Conservation (phyloP, 2,888 invertebrate species). For the Tubulanus polymorphus region DNA sequence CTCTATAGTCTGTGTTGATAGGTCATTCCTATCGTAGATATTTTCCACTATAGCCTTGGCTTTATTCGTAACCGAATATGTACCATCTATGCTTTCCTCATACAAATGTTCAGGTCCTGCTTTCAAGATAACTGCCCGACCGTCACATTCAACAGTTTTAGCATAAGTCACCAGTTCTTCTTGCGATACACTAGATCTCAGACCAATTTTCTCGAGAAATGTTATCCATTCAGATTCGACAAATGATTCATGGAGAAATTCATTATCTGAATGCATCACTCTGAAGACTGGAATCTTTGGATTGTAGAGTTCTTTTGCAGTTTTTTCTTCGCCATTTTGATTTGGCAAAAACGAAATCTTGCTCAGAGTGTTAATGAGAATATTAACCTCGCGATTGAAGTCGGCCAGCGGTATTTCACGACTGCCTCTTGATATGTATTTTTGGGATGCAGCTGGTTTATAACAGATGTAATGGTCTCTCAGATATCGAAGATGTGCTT, state of each 20-base stretch:
- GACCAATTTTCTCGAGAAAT: slow-evolving; percentile 16
- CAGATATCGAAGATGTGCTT: background rate
- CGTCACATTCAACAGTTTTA: slow-evolving; percentile 8
- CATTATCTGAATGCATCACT: slow-evolving; percentile 22
- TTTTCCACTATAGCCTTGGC: too few species aligned
- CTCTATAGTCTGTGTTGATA: background rate
- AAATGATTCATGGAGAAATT: slow-evolving; percentile 22
- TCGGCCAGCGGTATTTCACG: too few species aligned
- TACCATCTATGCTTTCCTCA: too few species aligned
- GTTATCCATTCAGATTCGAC: slow-evolving; percentile 2
- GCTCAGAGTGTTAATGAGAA: slow-evolving; percentile 18
- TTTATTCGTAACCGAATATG: too few species aligned
- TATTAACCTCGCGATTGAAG: slow-evolving; percentile 4
- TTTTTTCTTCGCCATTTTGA: slow-evolving; percentile 17
- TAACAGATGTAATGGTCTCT: too few species aligned
- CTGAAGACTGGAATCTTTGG: slow-evolving; percentile 23
- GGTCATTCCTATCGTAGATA: background rate
- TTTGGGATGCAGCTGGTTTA: too few species aligned
- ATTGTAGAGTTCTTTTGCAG: slow-evolving; percentile 27
- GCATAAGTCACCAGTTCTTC: slow-evolving; percentile 20
- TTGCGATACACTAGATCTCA: slow-evolving; percentile 14
- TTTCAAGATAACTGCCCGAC: background rate
- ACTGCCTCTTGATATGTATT: too few species aligned
- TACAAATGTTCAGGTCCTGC: background rate
- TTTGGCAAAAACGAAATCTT: slow-evolving; percentile 20